Evolutionary conservation across 2,888 invertebrate genomes (phyloP).

Genomic region (Dinocampus coccinellae): DNA sequence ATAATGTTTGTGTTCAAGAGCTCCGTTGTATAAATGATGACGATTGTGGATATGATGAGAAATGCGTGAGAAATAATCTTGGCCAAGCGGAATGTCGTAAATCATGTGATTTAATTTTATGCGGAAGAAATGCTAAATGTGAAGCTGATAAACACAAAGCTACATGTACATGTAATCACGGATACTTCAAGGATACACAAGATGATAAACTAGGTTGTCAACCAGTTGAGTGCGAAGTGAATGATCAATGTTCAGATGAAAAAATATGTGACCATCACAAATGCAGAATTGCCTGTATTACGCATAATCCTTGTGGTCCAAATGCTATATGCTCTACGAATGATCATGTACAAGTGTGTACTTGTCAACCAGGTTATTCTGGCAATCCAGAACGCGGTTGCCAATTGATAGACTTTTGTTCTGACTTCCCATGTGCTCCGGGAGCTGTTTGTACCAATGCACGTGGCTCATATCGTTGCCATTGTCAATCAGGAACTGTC

Average conservation of each 20-base stretch:
- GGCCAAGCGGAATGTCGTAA: constrained; percentile 84
- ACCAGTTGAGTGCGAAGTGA: constrained; percentile 80
- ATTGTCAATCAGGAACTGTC: constrained; percentile 82
- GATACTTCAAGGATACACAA: constrained; percentile 80
- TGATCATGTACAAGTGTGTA: constrained; percentile 82
- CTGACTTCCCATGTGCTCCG: constrained; percentile 82
- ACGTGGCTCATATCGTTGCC: constrained; percentile 84
- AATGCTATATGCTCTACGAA: constrained; percentile 90
- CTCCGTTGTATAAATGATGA: constrained; percentile 79
- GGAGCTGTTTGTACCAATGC: constrained; percentile 86
- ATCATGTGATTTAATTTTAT: constrained; percentile 81
- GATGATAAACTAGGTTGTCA: constrained; percentile 86
- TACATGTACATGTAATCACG: constrained; percentile 82
- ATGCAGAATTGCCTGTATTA: constrained; percentile 89
- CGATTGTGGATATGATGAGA: constrained; percentile 82
- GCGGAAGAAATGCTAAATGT: constrained; percentile 88
- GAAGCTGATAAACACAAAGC: constrained; percentile 80
- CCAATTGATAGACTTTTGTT: constrained; percentile 82
- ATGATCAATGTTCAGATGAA: constrained; percentile 83
- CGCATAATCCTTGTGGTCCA: constrained; percentile 85
- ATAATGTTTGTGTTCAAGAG: constrained; percentile 88
- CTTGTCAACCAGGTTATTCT: constrained; percentile 90
- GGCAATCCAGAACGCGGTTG: constrained; percentile 83
- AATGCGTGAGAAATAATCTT: constrained; percentile 77
- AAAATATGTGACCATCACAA: constrained; percentile 86